phyloP scores from a whole-genome alignment of 2,888 invertebrate species.

The Ophion ellenae region DNA sequence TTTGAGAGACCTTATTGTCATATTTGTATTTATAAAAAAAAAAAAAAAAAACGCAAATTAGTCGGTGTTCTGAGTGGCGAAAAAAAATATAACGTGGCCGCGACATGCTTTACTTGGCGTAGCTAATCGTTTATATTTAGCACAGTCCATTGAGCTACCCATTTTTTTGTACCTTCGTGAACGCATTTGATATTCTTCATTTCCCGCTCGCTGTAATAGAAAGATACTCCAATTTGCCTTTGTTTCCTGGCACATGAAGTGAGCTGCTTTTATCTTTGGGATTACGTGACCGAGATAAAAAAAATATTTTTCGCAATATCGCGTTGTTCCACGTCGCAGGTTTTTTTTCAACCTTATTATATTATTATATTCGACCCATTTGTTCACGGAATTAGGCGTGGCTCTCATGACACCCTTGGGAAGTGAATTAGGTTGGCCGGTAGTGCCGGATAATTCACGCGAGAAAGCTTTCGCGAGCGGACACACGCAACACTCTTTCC shows the following conservation, averaged over 20 bases:
- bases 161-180: no score
- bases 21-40: no score
- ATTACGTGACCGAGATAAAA: constrained; percentile 23
- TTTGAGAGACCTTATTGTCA: no score
- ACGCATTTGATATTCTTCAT: no score
- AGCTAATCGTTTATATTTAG: no score
- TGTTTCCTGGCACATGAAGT: background rate
- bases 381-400: constrained; percentile 58
- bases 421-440: constrained; percentile 22
- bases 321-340: background rate
- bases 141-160: no score
- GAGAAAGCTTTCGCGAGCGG: constrained; percentile 11
- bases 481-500: constrained; percentile 50
- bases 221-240: background rate
- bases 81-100: no score
- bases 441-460: constrained; percentile 15
- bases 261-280: background rate
- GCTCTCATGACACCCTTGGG: constrained; percentile 45
- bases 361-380: constrained; percentile 1
- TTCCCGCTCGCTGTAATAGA: no score
- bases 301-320: constrained; percentile 19
- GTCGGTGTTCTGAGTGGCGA: no score
- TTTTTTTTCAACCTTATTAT: constrained; percentile 46
- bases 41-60: no score
- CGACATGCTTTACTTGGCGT: no score